Base-by-base conservation (phyloP, 2,113 vertebrate species). In the Phylloscopus trochiloides region DNA sequence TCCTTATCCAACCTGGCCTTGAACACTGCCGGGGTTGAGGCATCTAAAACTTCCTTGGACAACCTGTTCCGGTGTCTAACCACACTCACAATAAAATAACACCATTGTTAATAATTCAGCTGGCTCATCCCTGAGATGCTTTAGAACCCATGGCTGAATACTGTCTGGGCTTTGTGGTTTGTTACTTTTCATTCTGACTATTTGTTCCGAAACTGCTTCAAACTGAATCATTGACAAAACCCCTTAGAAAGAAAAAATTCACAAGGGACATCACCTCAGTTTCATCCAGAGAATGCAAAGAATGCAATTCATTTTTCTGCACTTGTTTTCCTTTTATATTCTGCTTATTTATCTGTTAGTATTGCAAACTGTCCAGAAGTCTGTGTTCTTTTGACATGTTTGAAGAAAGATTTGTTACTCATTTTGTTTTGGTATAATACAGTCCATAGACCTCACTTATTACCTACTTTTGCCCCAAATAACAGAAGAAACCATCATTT, bases 191-290 rank as follows among this genome's bases (percentile, higher is more conserved):
- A 8, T 74, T 77, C 63, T 81, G 24, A 55, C 26, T 70, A 0
- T 89, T 86, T 67, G n/a, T 71, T 81, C 43, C 70, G 61, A 66
- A 91, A 34, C 38, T 32, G 3, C 61, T 78, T 87, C 65, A 74
- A 66, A 58, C 10, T 1, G 7, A 74, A 71, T 31, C 9, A 5
- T 29, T 62, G 14, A 67, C 25, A 74, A 62, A 81, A 77, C 32
- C 29, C 24, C 32, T 32, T 71, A 47, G 61, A 57, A 86, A 70
- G 63, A 50, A 67, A 32, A 59, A 51, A n/a, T 62, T 32, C 32
- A 9, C 0, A 0, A 50, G 34, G 26, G 38, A 66, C 4, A 59
- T 54, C 26, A 51, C 10, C 20, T 21, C 34, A 47, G 26, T 78
- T 85, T 75, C 26, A 51, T 59, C n/a, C 22, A 40, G 32, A 54